phyloP scores from a whole-genome alignment of 1,140 invertebrate genomes.

The Brachionus angularis region DNA sequence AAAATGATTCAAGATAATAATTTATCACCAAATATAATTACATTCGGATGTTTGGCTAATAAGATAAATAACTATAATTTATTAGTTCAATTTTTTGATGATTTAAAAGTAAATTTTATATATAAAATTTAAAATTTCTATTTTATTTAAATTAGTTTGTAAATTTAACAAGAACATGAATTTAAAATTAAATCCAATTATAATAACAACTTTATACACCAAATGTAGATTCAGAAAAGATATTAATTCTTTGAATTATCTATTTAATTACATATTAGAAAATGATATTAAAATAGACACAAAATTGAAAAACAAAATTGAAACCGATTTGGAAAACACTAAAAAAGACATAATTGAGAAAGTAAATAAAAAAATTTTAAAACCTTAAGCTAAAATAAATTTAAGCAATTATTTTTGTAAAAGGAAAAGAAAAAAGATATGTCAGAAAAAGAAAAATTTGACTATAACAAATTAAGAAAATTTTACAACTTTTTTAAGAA shows the following conservation, averaged over 20 bases:
- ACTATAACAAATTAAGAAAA: neutral
- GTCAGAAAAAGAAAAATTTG: neutral
- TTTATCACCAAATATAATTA: conserved; percentile 29
- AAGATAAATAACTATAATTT: neutral
- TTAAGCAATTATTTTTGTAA: neutral
- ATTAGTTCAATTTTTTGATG: conserved; percentile 33
- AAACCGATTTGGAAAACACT: neutral
- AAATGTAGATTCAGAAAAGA: conserved; percentile 10
- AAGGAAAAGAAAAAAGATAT: neutral
- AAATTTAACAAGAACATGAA: neutral
- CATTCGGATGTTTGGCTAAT: conserved; percentile 26
- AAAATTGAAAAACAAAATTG: conserved; percentile 14
- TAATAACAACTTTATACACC: conserved; percentile 8
- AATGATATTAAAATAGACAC: conserved; percentile 10
- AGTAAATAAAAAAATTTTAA: neutral
- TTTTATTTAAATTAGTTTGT: neutral
- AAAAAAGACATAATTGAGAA: conserved; percentile 9
- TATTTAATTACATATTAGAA: conserved; percentile 7
- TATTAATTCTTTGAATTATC: conserved; percentile 1
- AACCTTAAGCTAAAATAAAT: neutral
- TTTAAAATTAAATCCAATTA: conserved; percentile 28
- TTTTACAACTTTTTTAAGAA: conserved; percentile 18
- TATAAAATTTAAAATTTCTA: neutral
- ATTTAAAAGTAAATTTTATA: conserved; percentile 4
- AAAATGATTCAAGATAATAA: conserved; percentile 21